Base-by-base conservation (phyloP, 2,113 vertebrate genomes). In the Craseonycteris thonglongyai region DNA sequence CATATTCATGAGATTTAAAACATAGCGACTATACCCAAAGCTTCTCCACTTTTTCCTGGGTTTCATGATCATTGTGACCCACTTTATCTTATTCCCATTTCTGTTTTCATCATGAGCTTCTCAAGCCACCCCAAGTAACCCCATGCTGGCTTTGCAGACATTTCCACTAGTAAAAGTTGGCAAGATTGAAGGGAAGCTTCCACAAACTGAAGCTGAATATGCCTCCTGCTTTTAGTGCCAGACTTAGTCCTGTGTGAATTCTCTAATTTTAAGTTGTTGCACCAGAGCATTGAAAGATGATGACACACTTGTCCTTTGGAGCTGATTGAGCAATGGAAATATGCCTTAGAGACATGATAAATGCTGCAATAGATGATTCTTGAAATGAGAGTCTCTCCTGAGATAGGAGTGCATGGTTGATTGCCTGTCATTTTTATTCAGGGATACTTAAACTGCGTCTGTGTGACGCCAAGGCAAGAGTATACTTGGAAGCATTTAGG, bases 301-400 rank as follows among this genome's bases (percentile, higher is more conserved):
- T 96, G 78, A 59, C 87, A 96, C 1, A 7, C 90, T 35, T 68
- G 65, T 9, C 75, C 65, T 94, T 33, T 88, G 88, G 75, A 96
- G 69, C 75, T 45, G 95, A 59, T 98, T 97, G 92, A 89, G 96
- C 96, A 96, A 97, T 91, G 93, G 15, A 95, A 94, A 94, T 81
- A 93, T 69, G 95, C 95, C 97, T 97, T 79, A 79, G 95, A 97
- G 88, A 82, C 85, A 47, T 66, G 93, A 76, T 63, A 81, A 86
- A 56, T 92, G 92, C 96, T 96, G 97, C 96, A 95, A 95, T 90
- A 69, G 75, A 68, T 6, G 51, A 33, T 75, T 40, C 88, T 94
- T 69, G 30, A 95, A 93, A 95, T 6, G 0, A 58, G 91, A 91
- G 72, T 56, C 95, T 88, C 92, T 93, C 91, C 56, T 33, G 92